Evolutionary conservation across 2,888 invertebrate genomes (phyloP), one percentile per base, ranked within the genome.

Genomic region (Hydropsyche betteni): DNA sequence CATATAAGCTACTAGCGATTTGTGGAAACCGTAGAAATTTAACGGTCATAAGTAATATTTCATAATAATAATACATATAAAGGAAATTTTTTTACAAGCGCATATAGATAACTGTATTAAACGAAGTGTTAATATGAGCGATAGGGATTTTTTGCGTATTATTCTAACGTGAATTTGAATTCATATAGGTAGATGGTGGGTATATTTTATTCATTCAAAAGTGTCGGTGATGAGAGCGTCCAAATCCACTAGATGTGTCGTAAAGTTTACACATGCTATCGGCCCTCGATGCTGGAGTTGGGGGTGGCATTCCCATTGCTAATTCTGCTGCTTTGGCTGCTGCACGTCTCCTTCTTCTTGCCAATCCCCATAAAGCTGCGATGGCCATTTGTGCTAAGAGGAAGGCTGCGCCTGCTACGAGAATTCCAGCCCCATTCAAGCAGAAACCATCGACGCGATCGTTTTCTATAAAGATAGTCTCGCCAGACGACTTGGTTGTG

Each of bases 231-330:
- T 90, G 90, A 84, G 91, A 90, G 88, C 93, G 93, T 80, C 92
- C 91, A 86, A 94, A 94, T 83, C 93, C 94, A 84, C 92, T 91
- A 6, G 72, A 72, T 2, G 72, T 16, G 85, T 94, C 95, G 88
- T 95, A 96, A 81, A 95, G 90, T 88, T 95, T 96, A 88, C 94
- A 94, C 82, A 95, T 90, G 82, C 92, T 92, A 84, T 92, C 93
- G 76, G 90, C 89, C 83, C 91, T 89, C 80, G 90, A 86, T 74
- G 87, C 87, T 50, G 87, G 87, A 36, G 58, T 33, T 34, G 24
- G 74, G n/a, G 71, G 64, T 16, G 77, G 75, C 70, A 79, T 61
- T 80, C 90, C 91, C 69, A 91, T 89, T 16, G 92, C 91, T 64
- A 93, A 89, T 83, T 93, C 91, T 70, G 83, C 89, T 84, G 86